Evolutionary conservation across 2,797 vertebrate species (phyloP).

Genomic region (Vespertilio murinus): DNA sequence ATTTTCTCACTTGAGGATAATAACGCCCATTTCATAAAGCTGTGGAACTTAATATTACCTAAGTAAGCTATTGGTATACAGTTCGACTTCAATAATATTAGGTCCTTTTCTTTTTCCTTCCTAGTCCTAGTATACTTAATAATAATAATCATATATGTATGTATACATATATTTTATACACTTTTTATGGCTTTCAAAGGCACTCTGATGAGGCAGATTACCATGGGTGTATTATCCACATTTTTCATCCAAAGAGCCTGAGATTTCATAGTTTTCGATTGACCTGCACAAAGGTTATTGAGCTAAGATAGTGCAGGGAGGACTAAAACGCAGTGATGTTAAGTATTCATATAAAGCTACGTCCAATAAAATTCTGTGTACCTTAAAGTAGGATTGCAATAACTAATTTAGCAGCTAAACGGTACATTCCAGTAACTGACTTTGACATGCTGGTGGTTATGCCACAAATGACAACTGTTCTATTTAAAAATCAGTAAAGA

Average conservation of each 20-base stretch:
- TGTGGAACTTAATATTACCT: background rate
- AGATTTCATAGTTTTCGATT: background rate
- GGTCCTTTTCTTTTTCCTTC: background rate
- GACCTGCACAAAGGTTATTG: background rate
- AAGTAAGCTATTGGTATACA: background rate
- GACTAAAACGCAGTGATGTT: background rate
- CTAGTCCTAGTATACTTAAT: background rate
- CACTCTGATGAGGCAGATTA: slow-evolving; percentile 11
- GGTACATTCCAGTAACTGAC: background rate
- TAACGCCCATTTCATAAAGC: background rate
- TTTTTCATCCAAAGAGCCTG: slow-evolving; percentile 48
- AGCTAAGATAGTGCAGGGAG: background rate
- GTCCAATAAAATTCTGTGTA: background rate
- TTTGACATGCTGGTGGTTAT: slow-evolving; percentile 4
- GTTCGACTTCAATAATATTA: background rate
- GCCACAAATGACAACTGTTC: slow-evolving; percentile 24
- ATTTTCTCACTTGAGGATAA: background rate
- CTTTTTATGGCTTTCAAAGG: slow-evolving; percentile 44
- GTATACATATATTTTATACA: background rate
- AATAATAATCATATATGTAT: background rate
- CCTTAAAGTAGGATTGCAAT: background rate
- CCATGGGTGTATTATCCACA: background rate
- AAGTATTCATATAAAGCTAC: background rate
- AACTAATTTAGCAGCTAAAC: slow-evolving; percentile 13
- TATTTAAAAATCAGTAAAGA: slow-evolving; percentile 40